phyloP scores from a whole-genome alignment of 1,140 invertebrate genomes.

The Ceratina japonica region DNA sequence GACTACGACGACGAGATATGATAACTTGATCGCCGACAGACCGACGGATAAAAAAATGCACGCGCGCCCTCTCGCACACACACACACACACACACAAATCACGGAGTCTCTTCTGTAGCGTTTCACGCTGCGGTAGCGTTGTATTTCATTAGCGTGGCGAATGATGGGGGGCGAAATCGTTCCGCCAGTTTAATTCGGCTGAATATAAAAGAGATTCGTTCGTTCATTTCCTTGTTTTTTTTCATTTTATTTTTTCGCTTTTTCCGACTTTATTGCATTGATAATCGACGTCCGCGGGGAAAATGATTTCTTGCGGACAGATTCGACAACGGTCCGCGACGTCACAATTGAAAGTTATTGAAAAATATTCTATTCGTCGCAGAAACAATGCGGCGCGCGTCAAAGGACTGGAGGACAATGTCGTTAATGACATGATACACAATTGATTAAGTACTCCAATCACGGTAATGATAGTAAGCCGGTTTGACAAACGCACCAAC shows the following conservation, averaged over 20 bases:
- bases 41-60: background rate
- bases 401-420: no score
- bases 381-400: no score
- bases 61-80: no score
- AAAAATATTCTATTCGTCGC: no score
- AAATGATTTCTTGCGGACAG: background rate
- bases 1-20: constrained; percentile 18
- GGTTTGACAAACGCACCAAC: background rate
- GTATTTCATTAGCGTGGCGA: constrained; percentile 36
- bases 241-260: background rate
- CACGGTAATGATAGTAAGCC: background rate
- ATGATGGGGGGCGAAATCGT: constrained; percentile 22
- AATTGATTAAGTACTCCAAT: constrained; percentile 5
- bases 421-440: no score
- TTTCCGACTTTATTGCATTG: background rate
- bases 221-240: constrained; percentile 25
- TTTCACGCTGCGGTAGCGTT: constrained; percentile 14
- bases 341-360: no score
- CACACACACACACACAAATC: background rate
- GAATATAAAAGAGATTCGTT: constrained; percentile 35
- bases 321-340: no score
- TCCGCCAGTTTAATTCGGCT: constrained; percentile 19
- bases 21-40: background rate
- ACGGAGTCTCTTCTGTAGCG: background rate
- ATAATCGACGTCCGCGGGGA: background rate